Evolutionary conservation across 2,797 vertebrate species (phyloP).

Genomic region (Gastrophryne carolinensis): DNA sequence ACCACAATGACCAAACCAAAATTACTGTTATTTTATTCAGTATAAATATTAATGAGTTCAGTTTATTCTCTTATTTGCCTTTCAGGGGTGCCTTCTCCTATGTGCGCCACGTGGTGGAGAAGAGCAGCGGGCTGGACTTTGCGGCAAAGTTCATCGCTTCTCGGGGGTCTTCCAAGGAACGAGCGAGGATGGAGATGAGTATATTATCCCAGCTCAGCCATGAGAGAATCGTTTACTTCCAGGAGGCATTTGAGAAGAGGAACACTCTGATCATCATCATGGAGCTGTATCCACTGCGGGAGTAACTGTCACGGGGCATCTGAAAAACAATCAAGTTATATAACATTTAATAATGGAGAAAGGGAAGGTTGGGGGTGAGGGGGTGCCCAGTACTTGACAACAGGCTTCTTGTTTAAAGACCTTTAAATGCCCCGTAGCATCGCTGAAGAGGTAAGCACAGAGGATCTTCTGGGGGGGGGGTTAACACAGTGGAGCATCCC

Average conservation of each 20-base stretch:
- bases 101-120: slow-evolving; percentile 86
- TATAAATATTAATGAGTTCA: background rate
- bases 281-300: slow-evolving; percentile 83
- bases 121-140: slow-evolving; percentile 81
- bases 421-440: too few relatives aligned
- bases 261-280: slow-evolving; percentile 86
- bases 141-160: slow-evolving; percentile 93
- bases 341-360: too few relatives aligned
- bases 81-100: slow-evolving; percentile 93
- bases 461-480: too few relatives aligned
- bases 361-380: too few relatives aligned
- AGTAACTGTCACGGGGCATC: too few relatives aligned
- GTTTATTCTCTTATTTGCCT: background rate
- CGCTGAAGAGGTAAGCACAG: too few relatives aligned
- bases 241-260: slow-evolving; percentile 94
- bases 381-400: too few relatives aligned
- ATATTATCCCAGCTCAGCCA: slow-evolving; percentile 89
- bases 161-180: slow-evolving; percentile 83
- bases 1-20: too few relatives aligned
- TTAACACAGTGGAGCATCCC: too few relatives aligned
- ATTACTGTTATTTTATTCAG: background rate
- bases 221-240: slow-evolving; percentile 87
- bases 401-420: too few relatives aligned
- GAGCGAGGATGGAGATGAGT: slow-evolving; percentile 81
- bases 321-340: too few relatives aligned